These are phyloP conservation scores for Knipowitschia caucasica DNA, from an alignment of 2,797 vertebrate species.

Conservation along the genomic window DNA sequence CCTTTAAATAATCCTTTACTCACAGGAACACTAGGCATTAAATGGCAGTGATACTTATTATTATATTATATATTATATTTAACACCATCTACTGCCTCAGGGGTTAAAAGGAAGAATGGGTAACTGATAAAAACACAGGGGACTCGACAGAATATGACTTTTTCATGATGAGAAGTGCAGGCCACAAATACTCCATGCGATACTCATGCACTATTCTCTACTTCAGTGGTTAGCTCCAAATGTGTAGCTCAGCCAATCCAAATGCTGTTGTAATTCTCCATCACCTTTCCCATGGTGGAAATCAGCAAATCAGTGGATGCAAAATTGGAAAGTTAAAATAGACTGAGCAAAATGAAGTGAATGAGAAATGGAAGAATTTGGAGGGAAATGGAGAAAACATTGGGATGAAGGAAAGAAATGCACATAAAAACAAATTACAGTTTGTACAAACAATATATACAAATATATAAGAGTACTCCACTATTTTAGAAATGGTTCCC, in stretches of 20 bases:
- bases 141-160: not conserved
- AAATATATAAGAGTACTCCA: not conserved
- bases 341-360: conserved; percentile 77
- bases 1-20: too few relatives aligned
- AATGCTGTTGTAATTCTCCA: conserved; percentile 45
- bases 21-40: too few relatives aligned
- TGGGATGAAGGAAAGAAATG: conserved; percentile 23
- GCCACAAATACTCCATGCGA: conserved; percentile 17
- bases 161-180: not conserved
- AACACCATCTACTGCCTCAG: not conserved
- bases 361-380: conserved; percentile 31
- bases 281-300: conserved; percentile 76
- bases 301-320: conserved; percentile 87
- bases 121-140: not conserved
- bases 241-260: conserved; percentile 34
- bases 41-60: not conserved
- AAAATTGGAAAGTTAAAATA: conserved; percentile 86
- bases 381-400: conserved; percentile 24
- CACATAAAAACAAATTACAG: conserved; percentile 21
- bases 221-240: conserved; percentile 26
- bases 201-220: conserved; percentile 32
- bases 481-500: not conserved
- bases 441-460: conserved; percentile 1
- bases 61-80: not conserved
- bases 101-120: not conserved